These are phyloP conservation scores for Eutolmus rufibarbis DNA, from an alignment of 2,888 invertebrate genomes.

Conservation along the genomic window DNA sequence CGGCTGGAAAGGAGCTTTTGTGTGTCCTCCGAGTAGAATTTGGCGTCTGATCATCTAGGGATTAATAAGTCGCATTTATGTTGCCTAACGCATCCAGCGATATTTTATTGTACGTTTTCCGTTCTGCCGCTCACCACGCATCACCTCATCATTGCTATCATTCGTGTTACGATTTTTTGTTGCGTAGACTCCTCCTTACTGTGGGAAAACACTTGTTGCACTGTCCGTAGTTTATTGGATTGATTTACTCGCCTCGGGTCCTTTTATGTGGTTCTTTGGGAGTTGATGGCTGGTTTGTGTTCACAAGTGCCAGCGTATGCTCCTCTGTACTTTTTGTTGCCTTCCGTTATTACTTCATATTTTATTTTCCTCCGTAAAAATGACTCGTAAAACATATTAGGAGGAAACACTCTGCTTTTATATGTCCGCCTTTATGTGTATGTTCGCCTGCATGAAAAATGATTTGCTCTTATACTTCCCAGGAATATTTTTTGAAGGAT, in stretches of 20 bases:
- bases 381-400: slow-evolving; percentile 40
- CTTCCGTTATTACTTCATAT: slow-evolving; percentile 40
- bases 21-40: slow-evolving; percentile 6
- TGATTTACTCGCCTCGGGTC: slow-evolving; percentile 45
- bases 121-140: slow-evolving; percentile 4
- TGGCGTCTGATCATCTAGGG: slow-evolving; percentile 11
- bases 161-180: slow-evolving; percentile 27
- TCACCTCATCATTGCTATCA: slow-evolving; percentile 2
- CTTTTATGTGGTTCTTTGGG: slow-evolving; percentile 45
- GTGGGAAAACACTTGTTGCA: slow-evolving; percentile 47
- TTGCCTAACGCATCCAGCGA: slow-evolving; percentile 17
- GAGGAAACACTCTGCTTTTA: slow-evolving; percentile 40
- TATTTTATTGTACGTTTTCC: slow-evolving; percentile 10
- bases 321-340: slow-evolving; percentile 39
- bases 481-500: slow-evolving; percentile 22
- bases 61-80: slow-evolving; percentile 27
- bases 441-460: slow-evolving; percentile 40
- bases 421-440: slow-evolving; percentile 24
- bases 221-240: slow-evolving; percentile 43
- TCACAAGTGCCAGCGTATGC: slow-evolving; percentile 44
- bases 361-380: slow-evolving; percentile 40
- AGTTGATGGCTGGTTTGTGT: slow-evolving; percentile 47
- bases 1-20: slow-evolving; percentile 34
- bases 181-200: background rate
- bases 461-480: slow-evolving; percentile 34